phyloP scores from a whole-genome alignment of 1,140 invertebrate species.

The Homalodisca vitripennis region DNA sequence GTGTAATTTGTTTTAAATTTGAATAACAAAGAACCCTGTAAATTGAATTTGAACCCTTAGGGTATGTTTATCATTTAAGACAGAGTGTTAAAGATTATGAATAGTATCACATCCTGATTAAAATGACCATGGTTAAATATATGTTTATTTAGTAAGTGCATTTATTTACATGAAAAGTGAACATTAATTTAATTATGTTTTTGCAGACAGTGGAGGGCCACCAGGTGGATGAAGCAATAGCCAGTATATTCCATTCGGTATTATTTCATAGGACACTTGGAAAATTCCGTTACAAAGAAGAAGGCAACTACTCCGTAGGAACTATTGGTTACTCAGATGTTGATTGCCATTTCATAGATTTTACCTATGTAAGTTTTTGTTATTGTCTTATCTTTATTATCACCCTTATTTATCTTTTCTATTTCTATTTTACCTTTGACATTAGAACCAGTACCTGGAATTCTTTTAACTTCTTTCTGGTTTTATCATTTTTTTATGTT shows the following conservation, averaged over 20 bases:
- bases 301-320: slow-evolving; percentile 92
- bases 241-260: slow-evolving; percentile 93
- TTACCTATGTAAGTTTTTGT: slow-evolving; percentile 87
- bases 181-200: too few species aligned
- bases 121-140: slow-evolving; percentile 14
- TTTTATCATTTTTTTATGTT: too few species aligned
- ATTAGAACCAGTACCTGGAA: too few species aligned
- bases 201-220: slow-evolving; percentile 78
- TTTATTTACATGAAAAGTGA: slow-evolving; percentile 25
- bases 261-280: slow-evolving; percentile 92
- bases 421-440: too few species aligned
- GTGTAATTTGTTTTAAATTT: too few species aligned
- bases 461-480: too few species aligned
- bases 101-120: slow-evolving; percentile 8
- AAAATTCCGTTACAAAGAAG: slow-evolving; percentile 93
- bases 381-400: too few species aligned
- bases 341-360: slow-evolving; percentile 96
- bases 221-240: slow-evolving; percentile 92
- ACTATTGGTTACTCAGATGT: slow-evolving; percentile 94
- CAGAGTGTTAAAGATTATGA: too few species aligned
- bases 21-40: too few species aligned
- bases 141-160: slow-evolving; percentile 31
- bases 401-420: too few species aligned
- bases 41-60: too few species aligned
- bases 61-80: too few species aligned